These are phyloP conservation scores for Caenorhabditis parvicauda DNA, from an alignment of 2,888 invertebrate genomes.

Conservation along the genomic window DNA sequence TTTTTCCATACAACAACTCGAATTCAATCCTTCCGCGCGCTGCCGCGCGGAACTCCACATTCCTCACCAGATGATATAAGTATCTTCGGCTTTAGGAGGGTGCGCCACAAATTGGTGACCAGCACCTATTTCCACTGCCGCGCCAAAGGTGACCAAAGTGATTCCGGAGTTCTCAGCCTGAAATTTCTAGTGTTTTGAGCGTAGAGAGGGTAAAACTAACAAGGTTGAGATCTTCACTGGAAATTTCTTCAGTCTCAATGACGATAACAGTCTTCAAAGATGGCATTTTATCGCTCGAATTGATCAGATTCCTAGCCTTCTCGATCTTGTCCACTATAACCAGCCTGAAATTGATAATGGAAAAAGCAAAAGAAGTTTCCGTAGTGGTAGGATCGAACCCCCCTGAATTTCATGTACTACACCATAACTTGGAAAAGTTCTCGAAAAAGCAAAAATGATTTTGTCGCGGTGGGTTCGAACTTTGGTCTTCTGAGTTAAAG, in stretches of 20 bases:
- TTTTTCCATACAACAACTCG: too few relatives aligned
- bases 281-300: slow-evolving; percentile 29
- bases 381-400: too few relatives aligned
- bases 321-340: slow-evolving; percentile 50
- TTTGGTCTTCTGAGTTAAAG: too few relatives aligned
- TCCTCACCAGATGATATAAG: slow-evolving; percentile 61
- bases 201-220: slow-evolving; percentile 3
- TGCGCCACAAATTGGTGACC: slow-evolving; percentile 15
- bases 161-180: slow-evolving; percentile 17
- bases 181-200: slow-evolving; percentile 1
- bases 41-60: not conserved
- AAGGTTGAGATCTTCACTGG: slow-evolving; percentile 10
- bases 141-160: slow-evolving; percentile 38
- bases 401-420: too few relatives aligned
- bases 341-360: slow-evolving; percentile 23
- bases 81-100: slow-evolving; percentile 60
- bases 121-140: slow-evolving; percentile 27
- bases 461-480: too few relatives aligned
- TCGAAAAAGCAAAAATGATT: too few relatives aligned
- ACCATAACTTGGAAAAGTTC: too few relatives aligned
- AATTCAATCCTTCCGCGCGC: too few relatives aligned
- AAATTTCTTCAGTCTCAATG: slow-evolving; percentile 35
- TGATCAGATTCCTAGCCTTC: slow-evolving; percentile 38
- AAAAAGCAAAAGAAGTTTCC: too few relatives aligned
- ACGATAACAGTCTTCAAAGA: slow-evolving; percentile 49